Percentiles rank a stretch among this genome's conserved stretches.
Conservation (phyloP, 2,888 invertebrate genomes). For the Tenthredo livida region DNA sequence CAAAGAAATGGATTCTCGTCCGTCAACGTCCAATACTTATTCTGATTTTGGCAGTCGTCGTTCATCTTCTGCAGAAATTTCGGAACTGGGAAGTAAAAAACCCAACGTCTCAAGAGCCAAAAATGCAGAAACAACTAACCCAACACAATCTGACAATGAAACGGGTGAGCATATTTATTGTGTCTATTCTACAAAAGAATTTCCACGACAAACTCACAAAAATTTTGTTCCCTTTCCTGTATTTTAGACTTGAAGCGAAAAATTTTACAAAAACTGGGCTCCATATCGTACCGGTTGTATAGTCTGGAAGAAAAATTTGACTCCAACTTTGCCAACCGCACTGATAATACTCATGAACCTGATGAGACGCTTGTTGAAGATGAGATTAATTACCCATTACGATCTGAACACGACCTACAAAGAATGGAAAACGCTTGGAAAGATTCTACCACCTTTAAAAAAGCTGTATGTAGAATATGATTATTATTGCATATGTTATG, state of each 20-base stretch:
- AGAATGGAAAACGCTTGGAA: constrained; percentile 6
- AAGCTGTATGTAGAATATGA: constrained; percentile 22
- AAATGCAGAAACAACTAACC: not conserved
- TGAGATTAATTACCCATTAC: not conserved
- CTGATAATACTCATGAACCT: not conserved
- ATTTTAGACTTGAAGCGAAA: not conserved
- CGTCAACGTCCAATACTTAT: not conserved
- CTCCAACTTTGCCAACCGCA: not conserved
- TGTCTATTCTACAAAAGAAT: not conserved
- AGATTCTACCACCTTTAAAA: not conserved
- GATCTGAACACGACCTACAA: constrained; percentile 7
- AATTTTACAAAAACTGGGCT: not conserved
- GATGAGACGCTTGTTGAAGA: not conserved
- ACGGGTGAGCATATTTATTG: not conserved
- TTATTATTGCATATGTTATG: not conserved
- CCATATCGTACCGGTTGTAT: not conserved
- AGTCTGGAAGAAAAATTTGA: constrained; percentile 1
- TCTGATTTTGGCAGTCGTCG: not conserved
- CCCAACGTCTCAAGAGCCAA: not conserved
- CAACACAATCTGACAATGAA: not conserved
- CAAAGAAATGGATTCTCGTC: not conserved
- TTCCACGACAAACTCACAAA: not conserved
- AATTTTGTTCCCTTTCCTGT: not conserved
- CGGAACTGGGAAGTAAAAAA: not conserved
- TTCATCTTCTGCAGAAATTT: not conserved